Base-by-base conservation (phyloP, 1,140 invertebrate species). In the Drosophila pseudoananassae region DNA sequence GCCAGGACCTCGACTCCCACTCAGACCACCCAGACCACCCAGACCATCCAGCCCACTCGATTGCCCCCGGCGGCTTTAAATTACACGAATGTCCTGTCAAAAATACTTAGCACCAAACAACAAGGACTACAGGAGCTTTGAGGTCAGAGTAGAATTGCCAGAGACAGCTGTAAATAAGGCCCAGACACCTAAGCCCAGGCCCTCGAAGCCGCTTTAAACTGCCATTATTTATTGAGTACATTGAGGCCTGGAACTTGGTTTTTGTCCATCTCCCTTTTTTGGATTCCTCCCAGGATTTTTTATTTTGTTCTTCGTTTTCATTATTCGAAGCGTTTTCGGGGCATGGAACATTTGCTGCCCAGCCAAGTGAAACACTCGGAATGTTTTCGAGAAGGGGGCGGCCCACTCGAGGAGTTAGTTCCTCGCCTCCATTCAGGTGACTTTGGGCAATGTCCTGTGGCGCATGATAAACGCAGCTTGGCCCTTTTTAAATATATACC, bases 391-490 rank as follows among this genome's bases (percentile, higher is more conserved):
- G 17, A 14, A 14, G 5, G 10, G 15, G 38, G n/a, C 3, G 3
- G 40, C 33, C 12, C 12, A 14, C 38, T 17, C 40, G 4, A 9
- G 59, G 45, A 51, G 59, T 68, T 68, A 64, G 63, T 51, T 63
- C 31, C 50, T 23, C 12, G 20, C 49, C 65, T 17, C n/a, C 51
- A 45, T 47, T 61, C 75, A 77, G 78, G 78, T 81, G 78, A 81
- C 65, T 69, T 73, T 81, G 78, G 78, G 78, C 78, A 81, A 81
- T 81, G 78, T 81, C 78, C 78, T 81, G 78, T 81, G 78, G 78
- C 75, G 78, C 78, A 80, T 82, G 78, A 81, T 81, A 81, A 81
- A 81, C 78, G 72, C 73, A 73, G 72, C 59, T 61, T 65, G 46
- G 63, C 59, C 54, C 74, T 64, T 74, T 80, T 80, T 80, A 76